phyloP scores from a whole-genome alignment of 2,888 invertebrate species.

The Tachina grossa region DNA sequence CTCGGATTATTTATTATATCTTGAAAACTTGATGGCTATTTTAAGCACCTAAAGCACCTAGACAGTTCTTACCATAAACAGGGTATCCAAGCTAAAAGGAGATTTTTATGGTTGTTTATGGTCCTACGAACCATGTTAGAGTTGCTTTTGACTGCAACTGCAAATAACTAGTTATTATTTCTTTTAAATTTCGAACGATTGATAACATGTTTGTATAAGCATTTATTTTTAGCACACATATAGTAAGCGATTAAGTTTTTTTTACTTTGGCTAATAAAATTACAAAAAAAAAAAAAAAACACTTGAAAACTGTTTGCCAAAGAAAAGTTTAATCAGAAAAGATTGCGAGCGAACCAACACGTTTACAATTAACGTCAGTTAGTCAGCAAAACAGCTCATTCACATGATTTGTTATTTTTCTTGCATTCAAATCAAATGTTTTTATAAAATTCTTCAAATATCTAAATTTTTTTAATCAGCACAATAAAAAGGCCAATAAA shows the following conservation, averaged over 20 bases:
- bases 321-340: not conserved
- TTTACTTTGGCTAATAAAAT: not conserved
- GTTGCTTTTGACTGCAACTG: no score
- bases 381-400: not conserved
- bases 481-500: slow-evolving; percentile 73
- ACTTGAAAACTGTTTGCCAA: not conserved
- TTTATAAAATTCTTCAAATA: slow-evolving; percentile 44
- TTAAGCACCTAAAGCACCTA: no score
- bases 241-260: no score
- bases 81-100: no score
- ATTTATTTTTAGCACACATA: no score
- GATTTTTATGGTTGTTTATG: no score
- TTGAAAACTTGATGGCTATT: no score
- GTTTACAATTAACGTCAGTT: slow-evolving; percentile 1
- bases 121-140: no score
- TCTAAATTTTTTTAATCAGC: not conserved
- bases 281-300: no score
- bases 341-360: not conserved
- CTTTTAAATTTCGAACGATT: not conserved
- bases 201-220: not conserved
- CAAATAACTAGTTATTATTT: not conserved
- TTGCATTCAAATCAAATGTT: slow-evolving; percentile 16
- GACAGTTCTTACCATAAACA: no score
- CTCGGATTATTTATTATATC: no score
- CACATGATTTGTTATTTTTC: slow-evolving; percentile 11